A percentile compares a stretch with the other conserved stretches of the same genome.
phyloP scores from a whole-genome alignment of 2,888 invertebrate species.

The Eupithecia insigniata region DNA sequence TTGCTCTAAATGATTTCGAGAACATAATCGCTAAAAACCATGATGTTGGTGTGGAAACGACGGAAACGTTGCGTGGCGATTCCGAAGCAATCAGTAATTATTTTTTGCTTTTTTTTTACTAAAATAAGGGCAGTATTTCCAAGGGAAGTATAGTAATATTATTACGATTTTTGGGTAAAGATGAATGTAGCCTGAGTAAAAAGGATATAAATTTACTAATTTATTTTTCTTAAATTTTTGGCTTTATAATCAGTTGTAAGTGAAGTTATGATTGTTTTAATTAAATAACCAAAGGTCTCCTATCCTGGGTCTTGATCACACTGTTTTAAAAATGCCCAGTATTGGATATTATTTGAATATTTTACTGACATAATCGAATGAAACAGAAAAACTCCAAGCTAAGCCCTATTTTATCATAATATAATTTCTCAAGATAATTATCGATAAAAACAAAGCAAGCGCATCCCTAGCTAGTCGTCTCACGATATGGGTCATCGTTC shows the following conservation, averaged over 20 bases:
- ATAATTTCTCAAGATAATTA: not conserved
- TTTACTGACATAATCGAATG: too few species aligned
- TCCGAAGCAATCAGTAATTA: constrained; percentile 31
- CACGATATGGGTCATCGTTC: constrained; percentile 72
- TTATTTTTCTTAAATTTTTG: not conserved
- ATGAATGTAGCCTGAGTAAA: not conserved
- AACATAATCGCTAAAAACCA: constrained; percentile 38
- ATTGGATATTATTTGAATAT: too few species aligned
- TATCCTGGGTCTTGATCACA: too few species aligned
- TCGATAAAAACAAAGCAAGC: constrained; percentile 8
- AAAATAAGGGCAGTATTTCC: not conserved
- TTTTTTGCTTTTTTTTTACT: constrained; percentile 5
- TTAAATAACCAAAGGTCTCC: too few species aligned
- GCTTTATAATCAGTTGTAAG: not conserved
- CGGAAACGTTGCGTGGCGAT: constrained; percentile 42
- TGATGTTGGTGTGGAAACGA: constrained; percentile 41
- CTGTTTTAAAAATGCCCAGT: too few species aligned
- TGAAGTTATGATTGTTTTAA: too few species aligned
- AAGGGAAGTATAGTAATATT: not conserved
- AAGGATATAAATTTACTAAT: not conserved
- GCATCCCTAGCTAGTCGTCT: constrained; percentile 52
- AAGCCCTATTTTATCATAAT: too few species aligned
- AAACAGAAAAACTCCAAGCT: too few species aligned
- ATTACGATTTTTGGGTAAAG: not conserved
- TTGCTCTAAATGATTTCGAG: constrained; percentile 37